Percentiles rank a stretch among this genome's conserved stretches.
These are phyloP conservation scores for Turritopsis rubra DNA, from an alignment of 30 jellyfish, hydroid and myxozoan genomes.

Conservation along the genomic window DNA sequence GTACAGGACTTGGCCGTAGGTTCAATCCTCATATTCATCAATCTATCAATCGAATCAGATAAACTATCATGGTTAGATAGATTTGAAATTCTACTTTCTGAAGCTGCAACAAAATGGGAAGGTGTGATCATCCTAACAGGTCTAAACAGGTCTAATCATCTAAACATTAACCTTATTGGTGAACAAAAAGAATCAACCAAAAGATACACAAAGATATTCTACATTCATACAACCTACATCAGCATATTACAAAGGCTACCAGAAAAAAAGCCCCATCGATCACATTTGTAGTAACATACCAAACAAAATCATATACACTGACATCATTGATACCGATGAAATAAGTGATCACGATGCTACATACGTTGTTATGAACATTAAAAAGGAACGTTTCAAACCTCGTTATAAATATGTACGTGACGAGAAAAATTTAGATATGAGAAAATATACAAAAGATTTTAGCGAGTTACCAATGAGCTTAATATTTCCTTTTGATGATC, in stretches of 20 bases:
- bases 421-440: constrained; percentile 36
- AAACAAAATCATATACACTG: constrained; percentile 10
- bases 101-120: not conserved
- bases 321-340: constrained; percentile 21
- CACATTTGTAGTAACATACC: constrained; percentile 45
- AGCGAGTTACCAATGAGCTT: constrained; percentile 38
- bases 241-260: constrained; percentile 43
- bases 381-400: constrained; percentile 29
- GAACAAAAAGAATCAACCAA: constrained; percentile 24
- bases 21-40: too few species aligned
- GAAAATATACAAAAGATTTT: constrained; percentile 28
- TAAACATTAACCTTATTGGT: constrained; percentile 36
- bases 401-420: constrained; percentile 57
- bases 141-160: too few species aligned
- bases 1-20: too few species aligned
- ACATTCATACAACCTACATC: constrained; percentile 34
- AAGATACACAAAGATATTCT: constrained; percentile 35
- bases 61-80: not conserved
- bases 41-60: constrained; percentile 5
- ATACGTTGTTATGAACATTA: constrained; percentile 27
- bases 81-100: not conserved
- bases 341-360: constrained; percentile 42
- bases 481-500: constrained; percentile 42
- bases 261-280: constrained; percentile 54
- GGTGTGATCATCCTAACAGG: constrained; percentile 41